Conservation (phyloP, 2,113 vertebrate genomes). For the Procavia capensis region DNA sequence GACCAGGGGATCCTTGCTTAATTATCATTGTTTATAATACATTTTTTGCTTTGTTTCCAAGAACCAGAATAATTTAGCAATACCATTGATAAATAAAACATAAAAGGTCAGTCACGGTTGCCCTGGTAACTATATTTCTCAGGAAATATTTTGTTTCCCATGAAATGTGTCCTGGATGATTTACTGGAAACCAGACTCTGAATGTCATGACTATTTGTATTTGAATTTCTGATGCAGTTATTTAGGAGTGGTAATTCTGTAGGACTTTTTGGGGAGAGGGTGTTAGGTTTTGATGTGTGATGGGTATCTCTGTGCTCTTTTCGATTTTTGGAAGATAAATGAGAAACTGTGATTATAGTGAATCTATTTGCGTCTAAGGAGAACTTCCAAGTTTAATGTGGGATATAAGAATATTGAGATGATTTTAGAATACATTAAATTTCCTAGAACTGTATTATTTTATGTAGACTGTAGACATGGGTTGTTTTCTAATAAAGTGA, state of each 20-base stretch:
- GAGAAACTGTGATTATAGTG: constrained; percentile 58
- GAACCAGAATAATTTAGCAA: constrained; percentile 75
- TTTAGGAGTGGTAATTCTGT: constrained; percentile 64
- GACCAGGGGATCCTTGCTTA: constrained; percentile 70
- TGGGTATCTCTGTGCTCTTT: constrained; percentile 25
- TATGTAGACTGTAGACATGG: constrained; percentile 31
- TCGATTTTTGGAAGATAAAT: constrained; percentile 12
- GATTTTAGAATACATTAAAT: constrained; percentile 38
- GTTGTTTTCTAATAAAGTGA: constrained; percentile 51
- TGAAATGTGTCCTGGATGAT: constrained; percentile 75
- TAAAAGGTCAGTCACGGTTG: constrained; percentile 81
- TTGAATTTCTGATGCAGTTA: constrained; percentile 59
- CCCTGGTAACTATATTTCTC: constrained; percentile 78
- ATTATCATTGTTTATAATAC: constrained; percentile 76
- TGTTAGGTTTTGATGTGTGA: constrained; percentile 28
- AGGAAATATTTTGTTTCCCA: constrained; percentile 79
- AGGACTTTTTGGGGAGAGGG: neutral
- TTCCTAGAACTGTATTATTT: constrained; percentile 56
- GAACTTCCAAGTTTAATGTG: constrained; percentile 50
- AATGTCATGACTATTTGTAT: constrained; percentile 76
- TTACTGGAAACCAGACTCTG: constrained; percentile 74
- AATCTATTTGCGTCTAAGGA: constrained; percentile 56
- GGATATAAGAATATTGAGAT: constrained; percentile 42
- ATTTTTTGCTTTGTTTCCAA: constrained; percentile 74
- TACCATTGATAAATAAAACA: constrained; percentile 80